These are phyloP conservation scores for Natator depressus DNA, from an alignment of 2,113 vertebrate genomes.

Conservation along the genomic window DNA sequence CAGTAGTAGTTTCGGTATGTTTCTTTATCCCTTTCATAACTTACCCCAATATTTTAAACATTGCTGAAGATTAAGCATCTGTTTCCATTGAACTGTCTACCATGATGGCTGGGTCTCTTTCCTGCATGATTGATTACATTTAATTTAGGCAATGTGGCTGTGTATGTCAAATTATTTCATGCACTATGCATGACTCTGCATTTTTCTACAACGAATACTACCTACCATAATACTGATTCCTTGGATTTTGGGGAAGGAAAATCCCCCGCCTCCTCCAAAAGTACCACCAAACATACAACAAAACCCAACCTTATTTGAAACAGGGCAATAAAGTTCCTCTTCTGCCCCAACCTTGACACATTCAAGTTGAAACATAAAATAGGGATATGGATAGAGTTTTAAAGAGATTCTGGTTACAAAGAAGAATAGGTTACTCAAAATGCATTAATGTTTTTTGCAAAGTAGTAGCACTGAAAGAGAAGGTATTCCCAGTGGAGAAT, in stretches of 20 bases:
- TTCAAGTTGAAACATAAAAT: neutral
- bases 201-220: neutral
- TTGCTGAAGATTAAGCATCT: neutral
- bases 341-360: neutral
- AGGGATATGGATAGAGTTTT: neutral
- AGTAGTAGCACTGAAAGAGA: neutral
- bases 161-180: neutral
- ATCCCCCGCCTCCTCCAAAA: neutral
- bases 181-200: neutral
- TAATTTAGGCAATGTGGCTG: neutral
- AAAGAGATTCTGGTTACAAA: neutral
- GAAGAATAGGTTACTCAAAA: neutral
- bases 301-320: neutral
- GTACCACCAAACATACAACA: neutral
- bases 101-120: neutral
- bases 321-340: neutral
- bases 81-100: neutral
- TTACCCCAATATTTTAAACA: neutral
- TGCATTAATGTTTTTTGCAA: neutral
- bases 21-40: neutral
- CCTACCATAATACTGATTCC: neutral
- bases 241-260: neutral
- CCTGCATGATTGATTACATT: neutral
- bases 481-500: neutral
- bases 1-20: neutral